Base-by-base conservation (phyloP, 1,140 invertebrate genomes). In the Ceratosolen solmsi region DNA sequence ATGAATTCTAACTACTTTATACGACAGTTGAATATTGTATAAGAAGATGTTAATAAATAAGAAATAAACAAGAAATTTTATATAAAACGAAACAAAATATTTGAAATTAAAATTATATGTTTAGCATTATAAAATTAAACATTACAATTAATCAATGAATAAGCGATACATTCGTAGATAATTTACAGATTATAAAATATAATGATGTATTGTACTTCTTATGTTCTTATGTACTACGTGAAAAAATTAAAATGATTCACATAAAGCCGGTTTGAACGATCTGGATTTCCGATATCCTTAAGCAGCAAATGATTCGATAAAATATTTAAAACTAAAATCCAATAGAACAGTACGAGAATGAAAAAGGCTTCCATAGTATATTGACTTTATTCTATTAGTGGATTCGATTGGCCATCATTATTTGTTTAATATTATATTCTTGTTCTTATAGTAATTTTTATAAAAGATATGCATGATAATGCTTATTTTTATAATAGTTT, bases 241-340 rank as follows among this genome's bases (percentile, higher is more conserved):
- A 15, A 65, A 8, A 60, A 65, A 65, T n/a, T n/a, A 36, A 65
- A 20, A 36, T 36, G 63, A 65, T 36, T 36, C 51, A 38, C 49
- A 22, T 13, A 20, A 72, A 79, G 72, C 68, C 77, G 68, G 46
- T 79, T 79, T 79, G 41, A 33, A 78, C 70, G 25, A 4, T 72
- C 17, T 30, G 68, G n/a, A 79, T 79, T 79, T 71, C 77, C 51
- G 77, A 72, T 72, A 58, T 72, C 68, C 54, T 72, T 79, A n/a
- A 22, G 13, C 41, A 33, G 75, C n/a, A 54, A 8, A 20, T 54
- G 51, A 54, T 54, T 54, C 51, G 51, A 54, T 54, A 54, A 54
- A 15, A 54, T 54, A 54, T 54, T 54, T 54, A 54, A 15, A 54
- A 20, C 51, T 54, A 13, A 54, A 54, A 58, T 58, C 25, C 25